Conservation (phyloP, 2,888 invertebrate genomes). For the Esperia sulphurella region DNA sequence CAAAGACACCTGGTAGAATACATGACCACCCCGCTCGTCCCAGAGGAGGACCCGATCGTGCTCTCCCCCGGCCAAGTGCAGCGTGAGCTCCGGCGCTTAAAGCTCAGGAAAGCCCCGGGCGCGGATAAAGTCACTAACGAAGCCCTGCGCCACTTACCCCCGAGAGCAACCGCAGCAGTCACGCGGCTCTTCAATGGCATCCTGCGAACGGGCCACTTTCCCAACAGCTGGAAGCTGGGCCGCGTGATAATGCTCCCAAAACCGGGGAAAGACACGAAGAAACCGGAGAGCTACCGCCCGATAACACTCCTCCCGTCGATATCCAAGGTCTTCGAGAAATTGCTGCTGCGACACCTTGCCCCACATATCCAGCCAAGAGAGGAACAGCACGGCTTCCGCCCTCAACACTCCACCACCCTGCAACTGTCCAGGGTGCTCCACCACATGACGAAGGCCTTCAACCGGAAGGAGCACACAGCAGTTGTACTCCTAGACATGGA, state of each 20-base stretch:
- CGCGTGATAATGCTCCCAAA: slow-evolving; percentile 20
- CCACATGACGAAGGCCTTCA: neutral
- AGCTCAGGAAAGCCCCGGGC: slow-evolving; percentile 16
- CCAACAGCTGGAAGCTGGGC: slow-evolving; percentile 12
- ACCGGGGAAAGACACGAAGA: slow-evolving; percentile 15
- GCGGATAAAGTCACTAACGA: slow-evolving; percentile 12
- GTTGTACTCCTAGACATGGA: slow-evolving; percentile 21
- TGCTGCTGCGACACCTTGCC: neutral
- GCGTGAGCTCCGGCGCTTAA: neutral
- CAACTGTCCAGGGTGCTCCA: slow-evolving; percentile 28
- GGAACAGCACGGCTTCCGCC: slow-evolving; percentile 22
- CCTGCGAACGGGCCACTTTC: slow-evolving; percentile 20
- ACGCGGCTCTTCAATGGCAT: slow-evolving; percentile 17
- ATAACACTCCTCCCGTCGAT: slow-evolving; percentile 7
- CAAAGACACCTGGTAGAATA: neutral
- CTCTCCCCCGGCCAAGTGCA: slow-evolving; percentile 11
- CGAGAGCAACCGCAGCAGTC: slow-evolving; percentile 5
- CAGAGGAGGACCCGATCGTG: neutral
- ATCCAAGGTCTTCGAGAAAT: slow-evolving; percentile 5
- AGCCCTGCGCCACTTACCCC: slow-evolving; percentile 13
- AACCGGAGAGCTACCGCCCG: slow-evolving; percentile 16
- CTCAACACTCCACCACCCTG: slow-evolving; percentile 22
- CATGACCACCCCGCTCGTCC: neutral
- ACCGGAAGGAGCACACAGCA: slow-evolving; percentile 2
- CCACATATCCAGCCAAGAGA: slow-evolving; percentile 5